Conservation (phyloP, 2,797 vertebrate species). For the Clarias fuscus region DNA sequence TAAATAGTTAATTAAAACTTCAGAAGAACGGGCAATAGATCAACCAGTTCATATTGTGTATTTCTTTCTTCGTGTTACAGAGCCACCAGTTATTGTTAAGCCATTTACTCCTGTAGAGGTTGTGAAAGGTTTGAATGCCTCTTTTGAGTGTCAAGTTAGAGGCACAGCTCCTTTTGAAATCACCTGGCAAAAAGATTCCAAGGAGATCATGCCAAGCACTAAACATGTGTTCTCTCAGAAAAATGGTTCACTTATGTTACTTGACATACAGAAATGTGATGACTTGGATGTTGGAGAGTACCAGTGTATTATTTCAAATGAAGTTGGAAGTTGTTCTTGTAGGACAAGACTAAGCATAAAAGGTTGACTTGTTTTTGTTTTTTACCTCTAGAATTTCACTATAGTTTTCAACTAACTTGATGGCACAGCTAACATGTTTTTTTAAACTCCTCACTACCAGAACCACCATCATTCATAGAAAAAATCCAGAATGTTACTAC, state of each 20-base stretch:
- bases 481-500: conserved; percentile 84
- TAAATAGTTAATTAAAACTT: background rate
- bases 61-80: conserved; percentile 70
- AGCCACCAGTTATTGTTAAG: conserved; percentile 86
- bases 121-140: conserved; percentile 81
- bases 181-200: conserved; percentile 91
- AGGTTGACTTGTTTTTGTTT: conserved; percentile 75
- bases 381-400: conserved; percentile 10
- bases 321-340: conserved; percentile 89
- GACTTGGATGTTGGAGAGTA: conserved; percentile 88
- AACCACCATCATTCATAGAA: conserved; percentile 87
- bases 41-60: background rate
- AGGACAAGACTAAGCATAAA: conserved; percentile 84
- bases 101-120: conserved; percentile 79
- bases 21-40: background rate
- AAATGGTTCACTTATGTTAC: conserved; percentile 77
- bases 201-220: conserved; percentile 88
- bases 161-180: conserved; percentile 91
- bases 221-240: conserved; percentile 83
- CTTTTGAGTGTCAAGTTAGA: conserved; percentile 82
- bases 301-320: conserved; percentile 88
- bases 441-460: conserved; percentile 74
- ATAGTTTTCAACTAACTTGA: background rate
- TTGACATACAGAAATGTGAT: conserved; percentile 88
- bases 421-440: conserved; percentile 30